Conservation (phyloP, 2,113 vertebrate species). For the Xerus inauris region DNA sequence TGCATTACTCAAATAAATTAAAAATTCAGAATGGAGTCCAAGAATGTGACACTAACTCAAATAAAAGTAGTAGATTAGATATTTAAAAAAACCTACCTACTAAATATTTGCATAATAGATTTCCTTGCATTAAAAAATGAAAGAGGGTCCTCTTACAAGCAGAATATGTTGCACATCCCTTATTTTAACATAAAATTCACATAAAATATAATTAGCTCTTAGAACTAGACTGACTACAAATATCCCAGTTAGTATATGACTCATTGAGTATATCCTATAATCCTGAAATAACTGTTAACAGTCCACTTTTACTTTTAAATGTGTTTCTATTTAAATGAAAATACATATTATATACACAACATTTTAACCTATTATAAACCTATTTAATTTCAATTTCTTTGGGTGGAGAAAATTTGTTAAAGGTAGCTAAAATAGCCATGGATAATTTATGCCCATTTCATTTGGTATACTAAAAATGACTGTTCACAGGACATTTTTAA, state of each 20-base stretch:
- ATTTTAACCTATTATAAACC: background rate
- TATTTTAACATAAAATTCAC: slow-evolving; percentile 30
- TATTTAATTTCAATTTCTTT: background rate
- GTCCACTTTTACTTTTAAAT: background rate
- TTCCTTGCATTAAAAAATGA: background rate
- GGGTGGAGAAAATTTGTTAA: background rate
- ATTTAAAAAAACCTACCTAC: background rate
- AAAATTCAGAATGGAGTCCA: slow-evolving; percentile 2
- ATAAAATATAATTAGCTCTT: slow-evolving; percentile 9
- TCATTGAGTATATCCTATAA: background rate
- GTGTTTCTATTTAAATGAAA: background rate
- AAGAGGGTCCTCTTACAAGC: background rate
- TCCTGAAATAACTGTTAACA: background rate
- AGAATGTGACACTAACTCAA: background rate
- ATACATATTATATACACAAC: background rate
- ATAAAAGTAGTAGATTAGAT: background rate
- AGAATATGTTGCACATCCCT: background rate
- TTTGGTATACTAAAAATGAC: slow-evolving; percentile 12
- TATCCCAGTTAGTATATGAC: background rate
- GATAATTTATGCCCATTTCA: slow-evolving; percentile 37
- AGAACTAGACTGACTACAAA: background rate
- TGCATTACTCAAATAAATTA: background rate
- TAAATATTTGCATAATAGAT: background rate
- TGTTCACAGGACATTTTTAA: slow-evolving; percentile 43
- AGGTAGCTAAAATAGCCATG: slow-evolving; percentile 41